Evolutionary conservation across 2,888 invertebrate species (phyloP).

Genomic region (Psylliodes chrysocephalus): DNA sequence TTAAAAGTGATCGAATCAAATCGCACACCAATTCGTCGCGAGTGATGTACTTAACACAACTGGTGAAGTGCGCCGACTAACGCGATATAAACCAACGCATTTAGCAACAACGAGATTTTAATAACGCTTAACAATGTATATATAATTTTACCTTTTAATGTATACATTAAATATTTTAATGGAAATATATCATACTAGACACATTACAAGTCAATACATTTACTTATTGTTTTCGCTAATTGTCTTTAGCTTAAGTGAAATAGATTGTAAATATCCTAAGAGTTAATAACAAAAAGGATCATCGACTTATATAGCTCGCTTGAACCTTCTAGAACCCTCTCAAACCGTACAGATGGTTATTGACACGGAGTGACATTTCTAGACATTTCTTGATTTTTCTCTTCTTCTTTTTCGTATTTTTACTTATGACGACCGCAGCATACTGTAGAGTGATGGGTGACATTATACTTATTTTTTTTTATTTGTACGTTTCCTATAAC

Average conservation of each 20-base stretch:
- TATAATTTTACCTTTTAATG: not conserved
- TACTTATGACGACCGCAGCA: too few species aligned
- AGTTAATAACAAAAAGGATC: not conserved
- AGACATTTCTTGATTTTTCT: too few species aligned
- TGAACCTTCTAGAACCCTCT: too few species aligned
- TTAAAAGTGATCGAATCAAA: not conserved
- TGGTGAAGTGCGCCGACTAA: not conserved
- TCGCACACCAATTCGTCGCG: not conserved
- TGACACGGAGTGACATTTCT: too few species aligned
- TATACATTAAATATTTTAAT: not conserved
- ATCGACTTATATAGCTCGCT: too few species aligned
- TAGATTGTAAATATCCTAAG: not conserved
- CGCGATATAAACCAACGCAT: not conserved
- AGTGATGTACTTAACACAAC: not conserved
- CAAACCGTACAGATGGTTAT: too few species aligned
- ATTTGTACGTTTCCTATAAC: too few species aligned
- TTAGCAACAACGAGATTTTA: too few species aligned
- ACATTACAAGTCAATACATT: not conserved
- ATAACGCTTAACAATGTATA: not conserved
- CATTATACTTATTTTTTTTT: too few species aligned
- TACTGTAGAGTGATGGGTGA: too few species aligned
- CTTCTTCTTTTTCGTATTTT: too few species aligned
- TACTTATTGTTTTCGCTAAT: slow-evolving; percentile 1
- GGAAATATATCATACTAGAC: not conserved
- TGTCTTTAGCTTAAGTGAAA: not conserved